Base-by-base conservation (phyloP, 2,888 invertebrate genomes). In the Macrophya annulata region DNA sequence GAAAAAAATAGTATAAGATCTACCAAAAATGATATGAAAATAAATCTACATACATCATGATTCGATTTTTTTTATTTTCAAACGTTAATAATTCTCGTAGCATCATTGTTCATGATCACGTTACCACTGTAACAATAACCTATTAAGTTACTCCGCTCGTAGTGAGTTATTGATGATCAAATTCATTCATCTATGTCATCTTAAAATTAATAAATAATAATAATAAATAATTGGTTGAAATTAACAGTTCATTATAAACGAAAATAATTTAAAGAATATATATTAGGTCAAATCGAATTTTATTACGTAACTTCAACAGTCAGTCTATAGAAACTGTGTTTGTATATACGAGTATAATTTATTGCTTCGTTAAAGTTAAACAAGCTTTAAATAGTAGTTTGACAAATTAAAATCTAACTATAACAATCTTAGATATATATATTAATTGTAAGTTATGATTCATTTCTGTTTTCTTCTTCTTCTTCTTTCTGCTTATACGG, bases 281-380 rank as follows among this genome's bases (percentile, higher is more conserved):
- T 40, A 40, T 71, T 37, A 40, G 6, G 71, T 71, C n/a, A 15
- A 2, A 71, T 40, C 37, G 31, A 71, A 17, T 6, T 40, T 40
- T 40, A 71, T 40, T 40, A 71, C 71, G 31, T 71, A 17, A 71
- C 71, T 25, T 17, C 6, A 17, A n/a, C 55, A 55, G 55, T 55
- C 15, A 21, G 37, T 17, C 5, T 48, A 5, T 21, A 43, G 21
- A 76, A 55, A 43, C 43, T 6, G 55, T 15, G 37, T 55, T 77
- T 21, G 51, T 55, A 40, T 77, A 37, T n/a, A n/a, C 77, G n/a
- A 31, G 55, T 77, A 55, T n/a, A n/a, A 37, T 77, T 77, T 77
- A 77, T 55, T 77, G 55, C 55, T 77, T 77, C 77, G 77, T 77
- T 77, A 55, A 55, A n/a, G 55, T 51, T 55, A 55, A 77, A 77